phyloP scores from a whole-genome alignment of 2,888 invertebrate species.

The Tuberolachnus salignus region DNA sequence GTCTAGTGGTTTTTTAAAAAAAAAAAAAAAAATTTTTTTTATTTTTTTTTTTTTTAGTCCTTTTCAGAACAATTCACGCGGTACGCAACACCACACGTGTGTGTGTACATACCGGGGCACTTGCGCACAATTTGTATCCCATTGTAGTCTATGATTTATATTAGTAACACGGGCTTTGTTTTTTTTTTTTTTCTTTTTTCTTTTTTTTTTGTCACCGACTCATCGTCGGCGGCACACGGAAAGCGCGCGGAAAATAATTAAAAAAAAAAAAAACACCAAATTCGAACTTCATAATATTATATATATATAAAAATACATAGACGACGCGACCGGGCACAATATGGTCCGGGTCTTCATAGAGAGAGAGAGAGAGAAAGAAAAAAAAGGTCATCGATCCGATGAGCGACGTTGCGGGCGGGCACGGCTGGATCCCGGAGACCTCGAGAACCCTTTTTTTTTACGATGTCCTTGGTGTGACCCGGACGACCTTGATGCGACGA shows the following conservation, averaged over 20 bases:
- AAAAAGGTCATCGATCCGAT: not conserved
- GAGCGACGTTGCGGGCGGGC: not conserved
- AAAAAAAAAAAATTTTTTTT: not conserved
- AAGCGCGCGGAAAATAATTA: not conserved
- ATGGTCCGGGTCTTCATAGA: no score
- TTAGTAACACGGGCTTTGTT: not conserved
- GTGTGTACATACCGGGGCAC: slow-evolving; percentile 44
- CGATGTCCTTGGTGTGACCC: no score
- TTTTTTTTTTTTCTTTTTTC: not conserved
- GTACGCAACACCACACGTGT: not conserved
- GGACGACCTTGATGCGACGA: no score
- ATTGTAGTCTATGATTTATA: slow-evolving; percentile 47
- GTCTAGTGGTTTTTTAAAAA: no score
- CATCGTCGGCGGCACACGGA: not conserved
- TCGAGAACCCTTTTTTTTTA: no score
- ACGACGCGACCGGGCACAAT: not conserved
- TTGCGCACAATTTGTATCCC: slow-evolving; percentile 43
- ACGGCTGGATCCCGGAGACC: no score
- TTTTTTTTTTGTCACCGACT: not conserved
- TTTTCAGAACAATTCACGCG: not conserved
- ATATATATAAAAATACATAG: not conserved
- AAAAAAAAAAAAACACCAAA: not conserved
- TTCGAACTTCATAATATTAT: not conserved
- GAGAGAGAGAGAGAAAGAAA: no score
- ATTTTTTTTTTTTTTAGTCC: not conserved